Percentiles rank a stretch among this genome's conserved stretches.
Conservation (phyloP, 1,140 invertebrate species). For the Ostrea denselamellosa region DNA sequence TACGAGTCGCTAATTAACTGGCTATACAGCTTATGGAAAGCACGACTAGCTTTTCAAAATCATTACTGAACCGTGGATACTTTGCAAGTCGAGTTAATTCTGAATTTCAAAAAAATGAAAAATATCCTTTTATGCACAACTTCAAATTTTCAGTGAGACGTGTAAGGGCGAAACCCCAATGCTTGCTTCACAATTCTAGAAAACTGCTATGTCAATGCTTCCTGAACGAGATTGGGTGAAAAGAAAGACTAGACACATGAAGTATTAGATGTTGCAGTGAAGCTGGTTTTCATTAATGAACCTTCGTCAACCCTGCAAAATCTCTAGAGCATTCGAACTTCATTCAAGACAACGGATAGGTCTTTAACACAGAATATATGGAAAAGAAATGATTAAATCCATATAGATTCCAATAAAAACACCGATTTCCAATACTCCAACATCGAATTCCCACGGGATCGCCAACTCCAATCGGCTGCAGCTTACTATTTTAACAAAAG, state of each 20-base stretch:
- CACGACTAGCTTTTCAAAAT: no score
- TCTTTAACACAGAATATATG: background rate
- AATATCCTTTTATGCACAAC: no score
- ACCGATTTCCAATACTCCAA: slow-evolving; percentile 18
- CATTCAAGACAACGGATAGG: background rate
- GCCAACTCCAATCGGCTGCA: background rate
- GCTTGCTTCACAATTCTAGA: no score
- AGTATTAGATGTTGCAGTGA: background rate
- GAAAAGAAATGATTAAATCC: slow-evolving; percentile 15
- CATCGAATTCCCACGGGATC: slow-evolving; percentile 27
- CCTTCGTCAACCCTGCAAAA: background rate
- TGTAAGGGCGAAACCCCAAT: no score
- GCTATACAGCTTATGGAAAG: no score
- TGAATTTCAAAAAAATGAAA: no score
- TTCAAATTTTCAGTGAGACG: no score
- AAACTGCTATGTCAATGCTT: background rate
- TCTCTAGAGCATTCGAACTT: background rate
- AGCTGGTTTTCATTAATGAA: background rate
- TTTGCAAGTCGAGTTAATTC: no score
- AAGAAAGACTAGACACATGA: no score
- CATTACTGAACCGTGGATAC: no score
- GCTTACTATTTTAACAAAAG: slow-evolving; percentile 1
- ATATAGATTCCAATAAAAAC: slow-evolving; percentile 20
- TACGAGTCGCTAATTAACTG: background rate
- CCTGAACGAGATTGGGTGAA: background rate